Evolutionary conservation across 2,797 vertebrate species (phyloP), one percentile per base, ranked within the genome.

Genomic region (Enteromius anoplus): DNA sequence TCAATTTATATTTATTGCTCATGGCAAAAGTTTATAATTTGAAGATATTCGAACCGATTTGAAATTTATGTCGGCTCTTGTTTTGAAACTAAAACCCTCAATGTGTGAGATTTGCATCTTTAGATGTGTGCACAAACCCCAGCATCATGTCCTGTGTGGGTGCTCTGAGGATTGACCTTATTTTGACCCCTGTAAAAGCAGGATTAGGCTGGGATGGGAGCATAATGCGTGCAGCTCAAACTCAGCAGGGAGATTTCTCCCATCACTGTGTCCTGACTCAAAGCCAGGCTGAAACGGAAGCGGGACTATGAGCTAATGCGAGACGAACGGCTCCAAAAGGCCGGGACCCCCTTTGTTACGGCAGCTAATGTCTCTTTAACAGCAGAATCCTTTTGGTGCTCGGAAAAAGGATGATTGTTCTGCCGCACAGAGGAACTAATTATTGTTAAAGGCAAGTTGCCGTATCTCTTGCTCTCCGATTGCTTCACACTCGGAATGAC

Each of bases 151-250:
- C 64, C 49, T 73, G 49, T 69, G 80, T 85, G 77, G 76, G 68
- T 90, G 89, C 88, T 86, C 85, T 87, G 91, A 91, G 85, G 12
- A 84, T 80, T 89, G 92, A 93, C 93, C 93, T 90, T 85, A 3
- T 82, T 45, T 78, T 93, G 84, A 95, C 93, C 93, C 87, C 76
- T 62, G 64, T 76, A 84, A 90, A 90, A 89, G 88, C 80, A 70
- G 75, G 83, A 81, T 81, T 86, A 85, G 75, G 60, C 42, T 42
- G 60, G 51, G 78, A 82, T 5, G 83, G 78, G 78, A 47, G 42
- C 55, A 76, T 70, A 81, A 84, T 68, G 78, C 29, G 4, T 32
- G 42, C 73, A 77, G 84, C 86, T 80, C 84, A 86, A 85, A 85
- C 82, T 80, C 78, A 85, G 26, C 83, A 51, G 76, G 53, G 69